Evolutionary conservation across 2,797 vertebrate genomes (phyloP).

Genomic region (Oceanodroma leucorhoa): DNA sequence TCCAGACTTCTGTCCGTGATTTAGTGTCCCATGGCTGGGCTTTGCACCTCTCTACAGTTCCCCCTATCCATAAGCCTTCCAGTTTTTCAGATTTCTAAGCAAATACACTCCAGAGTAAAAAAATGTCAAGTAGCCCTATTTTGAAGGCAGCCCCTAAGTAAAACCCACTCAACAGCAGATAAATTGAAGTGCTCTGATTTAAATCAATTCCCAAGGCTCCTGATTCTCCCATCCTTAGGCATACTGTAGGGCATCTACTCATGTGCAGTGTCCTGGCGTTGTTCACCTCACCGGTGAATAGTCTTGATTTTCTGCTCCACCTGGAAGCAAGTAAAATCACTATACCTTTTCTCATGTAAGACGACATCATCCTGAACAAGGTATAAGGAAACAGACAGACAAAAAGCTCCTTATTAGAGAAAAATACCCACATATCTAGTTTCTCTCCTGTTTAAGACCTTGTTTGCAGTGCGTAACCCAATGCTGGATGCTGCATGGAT

Average conservation of each 20-base stretch:
- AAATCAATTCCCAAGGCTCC: background rate
- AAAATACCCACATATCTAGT: background rate
- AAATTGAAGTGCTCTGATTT: constrained; percentile 5
- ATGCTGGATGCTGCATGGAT: background rate
- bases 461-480: background rate
- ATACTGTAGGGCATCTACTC: background rate
- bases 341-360: background rate
- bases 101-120: constrained; percentile 26
- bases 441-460: background rate
- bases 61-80: background rate
- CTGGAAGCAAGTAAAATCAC: background rate
- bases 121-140: constrained; percentile 10
- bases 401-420: constrained; percentile 19
- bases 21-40: background rate
- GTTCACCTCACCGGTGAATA: background rate
- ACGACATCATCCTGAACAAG: background rate
- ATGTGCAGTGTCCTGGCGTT: background rate
- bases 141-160: constrained; percentile 1
- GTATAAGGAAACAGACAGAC: background rate
- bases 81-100: constrained; percentile 19
- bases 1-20: background rate
- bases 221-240: background rate
- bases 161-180: background rate
- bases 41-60: background rate
- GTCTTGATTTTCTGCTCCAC: background rate